A percentile compares a stretch with the other conserved stretches of the same genome.
Evolutionary conservation across 2,888 invertebrate species (phyloP).

Genomic region (Strigamia maritima): DNA sequence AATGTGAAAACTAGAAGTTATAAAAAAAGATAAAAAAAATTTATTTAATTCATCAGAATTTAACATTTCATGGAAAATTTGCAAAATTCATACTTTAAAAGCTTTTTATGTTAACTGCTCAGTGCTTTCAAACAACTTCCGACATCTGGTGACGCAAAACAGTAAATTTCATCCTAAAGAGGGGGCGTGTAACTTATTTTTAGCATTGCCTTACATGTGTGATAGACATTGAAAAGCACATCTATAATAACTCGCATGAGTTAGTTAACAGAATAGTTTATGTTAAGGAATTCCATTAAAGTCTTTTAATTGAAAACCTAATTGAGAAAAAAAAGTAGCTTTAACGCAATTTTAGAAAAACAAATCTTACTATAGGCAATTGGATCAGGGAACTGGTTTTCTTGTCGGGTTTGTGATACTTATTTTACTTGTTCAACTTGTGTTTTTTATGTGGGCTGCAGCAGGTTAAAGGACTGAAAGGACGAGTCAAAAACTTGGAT

Average conservation of each 20-base stretch:
- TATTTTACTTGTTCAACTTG: background rate
- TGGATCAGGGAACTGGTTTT: background rate
- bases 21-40: too few species aligned
- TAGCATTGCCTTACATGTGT: background rate
- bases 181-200: background rate
- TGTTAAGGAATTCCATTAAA: background rate
- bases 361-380: background rate
- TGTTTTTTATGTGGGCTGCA: background rate
- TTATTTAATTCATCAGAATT: too few species aligned
- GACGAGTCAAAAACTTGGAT: background rate
- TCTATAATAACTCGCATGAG: background rate
- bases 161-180: background rate
- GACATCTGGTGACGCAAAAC: constrained; percentile 22
- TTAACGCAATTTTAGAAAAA: background rate
- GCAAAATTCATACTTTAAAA: background rate
- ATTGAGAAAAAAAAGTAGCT: background rate
- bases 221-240: background rate
- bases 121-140: constrained; percentile 2
- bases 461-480: background rate
- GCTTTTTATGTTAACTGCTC: background rate
- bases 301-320: background rate
- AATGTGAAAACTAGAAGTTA: too few species aligned
- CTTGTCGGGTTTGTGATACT: background rate
- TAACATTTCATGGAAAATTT: too few species aligned
- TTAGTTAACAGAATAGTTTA: background rate